Percentiles rank a stretch among this genome's conserved stretches.
Evolutionary conservation across 2,888 invertebrate genomes (phyloP).

Genomic region (Scaptomyza parva): DNA sequence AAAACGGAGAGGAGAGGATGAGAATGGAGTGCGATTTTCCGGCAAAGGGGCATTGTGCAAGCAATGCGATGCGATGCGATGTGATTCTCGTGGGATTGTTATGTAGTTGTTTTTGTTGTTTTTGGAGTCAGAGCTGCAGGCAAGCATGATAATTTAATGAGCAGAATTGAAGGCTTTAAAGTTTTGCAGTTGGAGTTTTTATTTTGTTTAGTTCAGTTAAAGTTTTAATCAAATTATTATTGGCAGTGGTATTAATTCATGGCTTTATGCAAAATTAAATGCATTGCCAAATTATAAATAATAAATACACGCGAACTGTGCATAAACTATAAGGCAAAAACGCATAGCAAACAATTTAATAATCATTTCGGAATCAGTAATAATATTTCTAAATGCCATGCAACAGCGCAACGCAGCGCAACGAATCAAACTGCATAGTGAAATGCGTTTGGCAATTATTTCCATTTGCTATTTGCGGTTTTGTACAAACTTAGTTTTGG

Average conservation of each 20-base stretch:
- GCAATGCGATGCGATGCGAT: conserved; percentile 18
- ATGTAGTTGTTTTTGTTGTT: conserved; percentile 13
- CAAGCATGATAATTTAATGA: conserved; percentile 77
- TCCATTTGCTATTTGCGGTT: conserved; percentile 64
- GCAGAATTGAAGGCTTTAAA: conserved; percentile 30
- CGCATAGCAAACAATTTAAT: conserved; percentile 19
- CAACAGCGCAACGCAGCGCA: neutral
- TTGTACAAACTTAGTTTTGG: conserved; percentile 49
- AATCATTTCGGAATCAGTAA: conserved; percentile 1
- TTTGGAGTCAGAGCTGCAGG: conserved; percentile 61
- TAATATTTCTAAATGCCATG: neutral
- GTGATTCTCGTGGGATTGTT: conserved; percentile 20
- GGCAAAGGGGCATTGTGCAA: conserved; percentile 35
- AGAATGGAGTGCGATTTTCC: conserved; percentile 1
- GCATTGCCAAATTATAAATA: neutral
- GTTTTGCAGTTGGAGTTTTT: conserved; percentile 18
- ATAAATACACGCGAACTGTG: neutral
- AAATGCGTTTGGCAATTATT: conserved; percentile 37
- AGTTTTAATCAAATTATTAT: conserved; percentile 35
- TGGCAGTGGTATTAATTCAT: conserved; percentile 15
- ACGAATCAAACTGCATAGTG: neutral
- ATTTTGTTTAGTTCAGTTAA: conserved; percentile 15
- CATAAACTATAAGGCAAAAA: neutral
- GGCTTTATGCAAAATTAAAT: neutral
- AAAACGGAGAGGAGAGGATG: no score